Base-by-base conservation (phyloP, 2,113 vertebrate species). In the Paradoxurus hermaphroditus region DNA sequence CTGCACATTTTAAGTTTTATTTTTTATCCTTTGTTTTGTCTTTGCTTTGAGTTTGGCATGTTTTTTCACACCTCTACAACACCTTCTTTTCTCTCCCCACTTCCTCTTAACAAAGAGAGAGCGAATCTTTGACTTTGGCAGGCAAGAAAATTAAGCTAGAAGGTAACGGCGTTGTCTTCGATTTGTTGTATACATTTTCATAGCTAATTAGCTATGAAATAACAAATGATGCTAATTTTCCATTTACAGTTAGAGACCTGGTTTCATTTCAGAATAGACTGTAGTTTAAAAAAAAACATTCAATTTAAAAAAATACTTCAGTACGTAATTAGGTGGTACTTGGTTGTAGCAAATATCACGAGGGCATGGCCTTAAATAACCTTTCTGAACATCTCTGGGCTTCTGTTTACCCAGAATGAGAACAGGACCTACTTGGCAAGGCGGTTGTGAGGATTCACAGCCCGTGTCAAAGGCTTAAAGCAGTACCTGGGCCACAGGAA, bases 231-330 rank as follows among this genome's bases (percentile, higher is more conserved):
- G 68, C 67, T 34, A 56, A 78, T 84, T 95, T 97, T 82, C 63
- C 59, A 82, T 77, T 75, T 94, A 51, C 1, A 39, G 27, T 49
- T 79, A 73, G 73, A 59, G 53, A 88, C n/a, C n/a, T 65, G 34
- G 12, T 72, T 95, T 87, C 72, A n/a, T 94, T 97, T 88, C 23
- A 34, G 92, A 97, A 44, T 88, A 86, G 95, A 89, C 21, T 29
- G 86, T 67, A 70, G 34, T 73, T 77, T n/a, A 19, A 63, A 79
- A 82, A 49, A 72, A 88, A 49, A 81, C 51, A 4, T 79, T 79
- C 49, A 65, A 65, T 13, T 53, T 73, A 1, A 49, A 49, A 49
- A 94, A 84, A 27, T 84, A 53, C 72, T 1, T 4, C 14, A 72
- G 10, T 81, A 49, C 27, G 25, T 93, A 12, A 23, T n/a, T 65